phyloP scores from a whole-genome alignment of 37 sponge, comb jelly and placozoan genomes.

The Eunapius fragilis region DNA sequence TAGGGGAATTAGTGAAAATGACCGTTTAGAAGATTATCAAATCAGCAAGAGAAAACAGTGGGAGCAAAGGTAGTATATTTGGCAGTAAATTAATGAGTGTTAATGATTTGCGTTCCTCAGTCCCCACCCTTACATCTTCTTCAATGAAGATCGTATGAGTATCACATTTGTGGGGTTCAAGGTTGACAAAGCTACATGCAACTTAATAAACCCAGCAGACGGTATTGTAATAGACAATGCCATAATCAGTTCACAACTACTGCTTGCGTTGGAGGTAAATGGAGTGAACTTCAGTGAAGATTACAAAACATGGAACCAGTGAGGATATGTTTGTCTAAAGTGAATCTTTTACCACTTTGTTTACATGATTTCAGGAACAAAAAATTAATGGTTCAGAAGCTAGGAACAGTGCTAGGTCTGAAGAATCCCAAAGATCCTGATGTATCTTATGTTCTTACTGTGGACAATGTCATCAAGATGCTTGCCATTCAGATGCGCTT shows the following conservation, averaged over 20 bases:
- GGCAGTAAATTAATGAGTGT: background rate
- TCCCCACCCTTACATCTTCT: conserved; percentile 88
- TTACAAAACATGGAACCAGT: conserved; percentile 43
- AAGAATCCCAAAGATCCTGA: conserved; percentile 72
- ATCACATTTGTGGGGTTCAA: conserved; percentile 85
- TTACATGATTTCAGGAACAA: conserved; percentile 6
- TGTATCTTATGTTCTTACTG: conserved; percentile 71
- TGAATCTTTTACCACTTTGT: background rate
- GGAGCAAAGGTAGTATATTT: conserved; percentile 64
- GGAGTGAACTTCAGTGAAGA: conserved; percentile 68
- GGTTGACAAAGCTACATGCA: conserved; percentile 30
- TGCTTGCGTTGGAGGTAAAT: conserved; percentile 19
- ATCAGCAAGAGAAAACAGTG: conserved; percentile 57
- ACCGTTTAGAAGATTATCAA: conserved; percentile 50
- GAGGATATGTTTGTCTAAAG: background rate
- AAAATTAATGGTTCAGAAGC: conserved; percentile 24
- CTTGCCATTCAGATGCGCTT: conserved; percentile 94
- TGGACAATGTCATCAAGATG: conserved; percentile 83
- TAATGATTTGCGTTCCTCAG: background rate
- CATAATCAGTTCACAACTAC: conserved; percentile 49
- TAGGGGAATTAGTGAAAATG: conserved; percentile 30
- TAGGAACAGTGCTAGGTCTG: conserved; percentile 54
- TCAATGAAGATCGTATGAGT: conserved; percentile 70
- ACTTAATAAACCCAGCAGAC: conserved; percentile 49
- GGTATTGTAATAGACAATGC: conserved; percentile 24